Evolutionary conservation across 2,113 vertebrate species (phyloP), one percentile per base, ranked within the genome.

Genomic region (Synodontis membranacea): DNA sequence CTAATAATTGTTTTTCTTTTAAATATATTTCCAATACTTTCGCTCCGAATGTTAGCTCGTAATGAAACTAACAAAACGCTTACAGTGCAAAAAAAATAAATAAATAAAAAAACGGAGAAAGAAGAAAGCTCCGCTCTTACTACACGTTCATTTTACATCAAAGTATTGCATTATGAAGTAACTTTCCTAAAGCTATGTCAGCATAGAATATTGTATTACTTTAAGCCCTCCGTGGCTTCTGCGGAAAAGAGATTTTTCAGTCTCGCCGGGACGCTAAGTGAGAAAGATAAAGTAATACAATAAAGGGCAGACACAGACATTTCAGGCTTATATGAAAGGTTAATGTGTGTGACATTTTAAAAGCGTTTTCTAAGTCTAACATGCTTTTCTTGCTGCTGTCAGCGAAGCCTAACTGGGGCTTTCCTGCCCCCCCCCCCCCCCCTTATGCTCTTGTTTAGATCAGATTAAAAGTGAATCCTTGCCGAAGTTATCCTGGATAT

Each of bases 161-260:
- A 72, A 25, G 21, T 23, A 12, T 72, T 72, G 23, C 21, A 42
- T 72, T 72, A 44, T 72, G 39, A 25, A 72, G 68, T 42, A 25
- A 72, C 68, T 72, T 72, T 72, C 68, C 42, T 11, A 72, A 72
- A 44, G 68, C 68, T 42, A 23, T 42, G 68, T 72, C 68, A 72
- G 68, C 68, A 72, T 72, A 11, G 37, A 11, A 25, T 72, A 72
- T 44, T 25, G 68, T 72, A 72, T 44, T 72, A 72, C 39, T 11
- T 11, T 11, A 68, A 72, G 68, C 68, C 4, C 39, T 72, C 10
- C 68, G 1, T 42, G 68, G 37, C 68, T 39, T 44, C 68, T 72
- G 37, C 1, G 39, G 9, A 42, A 44, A 44, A 72, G 68, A 42
- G 68, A 72, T 25, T 72, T 56, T 21, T 72, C 21, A 23, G 37